phyloP scores from a whole-genome alignment of 2,113 vertebrate species.

The Hydrolagus affinis region DNA sequence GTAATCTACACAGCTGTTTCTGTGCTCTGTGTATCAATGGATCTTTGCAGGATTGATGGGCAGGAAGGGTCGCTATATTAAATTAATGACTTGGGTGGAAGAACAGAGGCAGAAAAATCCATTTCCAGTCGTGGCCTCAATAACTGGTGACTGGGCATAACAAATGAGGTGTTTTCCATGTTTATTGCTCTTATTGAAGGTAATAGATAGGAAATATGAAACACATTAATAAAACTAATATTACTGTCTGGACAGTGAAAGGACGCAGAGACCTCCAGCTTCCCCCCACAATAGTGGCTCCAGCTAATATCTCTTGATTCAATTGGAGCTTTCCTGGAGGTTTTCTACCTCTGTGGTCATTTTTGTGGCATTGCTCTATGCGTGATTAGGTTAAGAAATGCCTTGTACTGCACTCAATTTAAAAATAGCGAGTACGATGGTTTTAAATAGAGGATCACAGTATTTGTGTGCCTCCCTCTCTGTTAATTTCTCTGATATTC shows the following conservation, averaged over 20 bases:
- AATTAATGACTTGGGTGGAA: constrained; percentile 27
- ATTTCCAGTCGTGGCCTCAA: neutral
- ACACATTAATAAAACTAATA: constrained; percentile 11
- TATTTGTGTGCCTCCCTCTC: too few species aligned
- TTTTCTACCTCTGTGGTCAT: neutral
- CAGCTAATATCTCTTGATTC: neutral
- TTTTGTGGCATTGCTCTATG: neutral
- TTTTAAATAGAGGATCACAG: neutral
- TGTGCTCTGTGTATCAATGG: neutral
- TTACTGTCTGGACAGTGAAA: neutral
- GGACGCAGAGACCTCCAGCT: neutral
- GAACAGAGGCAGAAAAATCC: constrained; percentile 24
- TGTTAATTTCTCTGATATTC: too few species aligned
- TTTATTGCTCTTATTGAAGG: neutral
- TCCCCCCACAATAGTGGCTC: neutral
- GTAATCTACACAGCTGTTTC: constrained; percentile 11
- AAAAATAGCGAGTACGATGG: neutral
- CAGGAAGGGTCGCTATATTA: constrained; percentile 16
- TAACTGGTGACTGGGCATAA: neutral
- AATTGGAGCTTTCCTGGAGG: neutral
- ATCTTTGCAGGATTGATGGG: constrained; percentile 24
- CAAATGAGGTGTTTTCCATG: neutral
- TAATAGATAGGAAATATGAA: constrained; percentile 3
- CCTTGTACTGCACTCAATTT: neutral
- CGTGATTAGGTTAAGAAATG: neutral